Conservation (phyloP, 2,888 invertebrate genomes). For the Entomobrya proxima region DNA sequence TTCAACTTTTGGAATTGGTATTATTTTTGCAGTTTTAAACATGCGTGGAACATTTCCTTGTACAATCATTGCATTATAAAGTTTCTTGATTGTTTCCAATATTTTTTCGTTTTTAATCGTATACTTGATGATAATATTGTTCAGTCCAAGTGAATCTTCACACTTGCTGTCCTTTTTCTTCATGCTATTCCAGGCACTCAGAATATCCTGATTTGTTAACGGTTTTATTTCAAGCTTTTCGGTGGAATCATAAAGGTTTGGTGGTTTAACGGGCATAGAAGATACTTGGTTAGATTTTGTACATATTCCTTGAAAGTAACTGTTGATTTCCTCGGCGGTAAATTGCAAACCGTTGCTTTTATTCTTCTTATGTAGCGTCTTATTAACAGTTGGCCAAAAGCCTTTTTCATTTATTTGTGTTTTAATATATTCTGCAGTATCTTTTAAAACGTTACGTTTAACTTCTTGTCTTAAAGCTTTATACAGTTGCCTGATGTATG, state of each 20-base stretch:
- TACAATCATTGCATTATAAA: background rate
- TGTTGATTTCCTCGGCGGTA: constrained; percentile 9
- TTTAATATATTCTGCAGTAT: background rate
- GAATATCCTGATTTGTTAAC: background rate
- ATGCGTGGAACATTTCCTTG: background rate
- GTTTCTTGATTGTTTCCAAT: background rate
- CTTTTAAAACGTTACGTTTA: background rate
- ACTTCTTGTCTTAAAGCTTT: background rate
- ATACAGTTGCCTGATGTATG: background rate
- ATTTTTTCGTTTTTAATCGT: background rate
- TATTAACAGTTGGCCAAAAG: background rate
- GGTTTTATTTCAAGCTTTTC: background rate
- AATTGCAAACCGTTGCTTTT: background rate
- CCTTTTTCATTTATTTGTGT: background rate
- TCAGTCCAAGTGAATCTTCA: background rate
- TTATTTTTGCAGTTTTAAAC: constrained; percentile 33
- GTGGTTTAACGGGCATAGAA: background rate
- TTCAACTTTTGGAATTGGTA: constrained; percentile 35
- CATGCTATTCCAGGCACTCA: background rate
- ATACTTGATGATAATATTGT: background rate
- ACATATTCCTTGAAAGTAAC: background rate
- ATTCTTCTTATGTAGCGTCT: background rate
- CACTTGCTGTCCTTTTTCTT: background rate
- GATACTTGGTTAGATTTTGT: background rate
- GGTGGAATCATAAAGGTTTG: too few relatives aligned